A percentile compares a stretch with the other conserved stretches of the same genome.
phyloP scores from a whole-genome alignment of 2,888 invertebrate genomes.

The Carabus problematicus region DNA sequence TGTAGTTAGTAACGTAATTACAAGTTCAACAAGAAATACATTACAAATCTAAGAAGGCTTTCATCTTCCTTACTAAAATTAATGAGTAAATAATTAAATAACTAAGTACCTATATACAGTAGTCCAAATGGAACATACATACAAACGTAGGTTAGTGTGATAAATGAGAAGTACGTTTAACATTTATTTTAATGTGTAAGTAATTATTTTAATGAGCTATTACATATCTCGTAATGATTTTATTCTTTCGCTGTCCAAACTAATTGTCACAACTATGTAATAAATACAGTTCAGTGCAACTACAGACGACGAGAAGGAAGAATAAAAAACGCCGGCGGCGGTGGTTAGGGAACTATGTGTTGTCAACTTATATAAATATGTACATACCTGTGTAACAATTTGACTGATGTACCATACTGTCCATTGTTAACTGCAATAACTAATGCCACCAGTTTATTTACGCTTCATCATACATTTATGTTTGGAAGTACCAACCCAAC shows the following conservation, averaged over 20 bases:
- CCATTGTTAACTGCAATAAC: constrained; percentile 37
- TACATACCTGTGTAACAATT: constrained; percentile 26
- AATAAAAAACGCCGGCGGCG: background rate
- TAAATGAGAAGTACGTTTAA: constrained; percentile 9
- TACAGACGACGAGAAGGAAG: background rate
- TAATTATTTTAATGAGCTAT: constrained; percentile 19
- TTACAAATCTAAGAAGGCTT: constrained; percentile 21
- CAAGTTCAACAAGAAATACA: constrained; percentile 16
- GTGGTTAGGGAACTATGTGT: background rate
- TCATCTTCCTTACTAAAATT: constrained; percentile 27
- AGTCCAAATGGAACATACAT: constrained; percentile 5
- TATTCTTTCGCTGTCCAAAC: constrained; percentile 3
- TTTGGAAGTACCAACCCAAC: constrained; percentile 2
- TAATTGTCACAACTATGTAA: constrained; percentile 8
- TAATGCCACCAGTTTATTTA: constrained; percentile 14
- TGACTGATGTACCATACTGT: constrained; percentile 39
- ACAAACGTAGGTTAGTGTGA: constrained; percentile 36
- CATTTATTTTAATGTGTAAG: constrained; percentile 10
- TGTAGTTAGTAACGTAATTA: constrained; percentile 17
- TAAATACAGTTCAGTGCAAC: constrained; percentile 6
- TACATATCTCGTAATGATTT: constrained; percentile 24
- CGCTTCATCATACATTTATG: constrained; percentile 16
- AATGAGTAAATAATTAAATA: background rate
- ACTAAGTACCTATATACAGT: constrained; percentile 33
- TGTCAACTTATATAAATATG: background rate